A percentile compares a stretch with the other conserved stretches of the same genome.
These are phyloP conservation scores for Rhagoletis pomonella DNA, from an alignment of 1,140 invertebrate species.

Conservation along the genomic window DNA sequence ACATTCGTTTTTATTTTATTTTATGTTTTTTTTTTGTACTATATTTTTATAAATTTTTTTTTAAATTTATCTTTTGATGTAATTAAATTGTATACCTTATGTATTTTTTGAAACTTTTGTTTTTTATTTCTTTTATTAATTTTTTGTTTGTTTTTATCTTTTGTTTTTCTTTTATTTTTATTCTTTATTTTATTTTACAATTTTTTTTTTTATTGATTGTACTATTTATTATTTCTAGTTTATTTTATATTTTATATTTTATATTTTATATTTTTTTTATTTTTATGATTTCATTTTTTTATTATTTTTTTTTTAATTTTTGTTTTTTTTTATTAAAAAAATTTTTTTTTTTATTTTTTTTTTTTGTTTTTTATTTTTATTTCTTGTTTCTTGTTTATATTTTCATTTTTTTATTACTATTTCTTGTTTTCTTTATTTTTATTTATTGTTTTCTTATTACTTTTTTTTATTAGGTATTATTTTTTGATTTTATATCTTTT, in stretches of 20 bases:
- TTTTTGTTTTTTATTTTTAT: background rate
- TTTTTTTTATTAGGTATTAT: background rate
- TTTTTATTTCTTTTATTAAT: background rate
- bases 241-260: background rate
- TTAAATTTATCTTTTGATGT: background rate
- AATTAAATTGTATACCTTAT: background rate
- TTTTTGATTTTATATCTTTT: background rate
- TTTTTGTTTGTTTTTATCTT: background rate
- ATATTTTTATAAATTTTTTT: background rate
- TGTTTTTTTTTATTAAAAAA: background rate
- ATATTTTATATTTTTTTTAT: background rate
- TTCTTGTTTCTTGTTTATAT: background rate
- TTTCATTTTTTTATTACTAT: background rate
- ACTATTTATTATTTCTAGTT: background rate
- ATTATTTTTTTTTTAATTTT: background rate
- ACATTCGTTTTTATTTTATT: no score
- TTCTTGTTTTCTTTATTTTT: constrained; percentile 2
- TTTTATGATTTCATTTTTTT: background rate
- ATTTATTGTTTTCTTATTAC: background rate
- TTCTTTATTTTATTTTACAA: background rate
- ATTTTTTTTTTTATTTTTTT: background rate
- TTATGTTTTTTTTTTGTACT: background rate
- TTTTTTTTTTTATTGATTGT: background rate
- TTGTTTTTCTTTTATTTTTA: background rate
- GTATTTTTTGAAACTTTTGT: constrained; percentile 5